phyloP scores from a whole-genome alignment of 2,888 invertebrate genomes.

The Drosophila buzzatii region DNA sequence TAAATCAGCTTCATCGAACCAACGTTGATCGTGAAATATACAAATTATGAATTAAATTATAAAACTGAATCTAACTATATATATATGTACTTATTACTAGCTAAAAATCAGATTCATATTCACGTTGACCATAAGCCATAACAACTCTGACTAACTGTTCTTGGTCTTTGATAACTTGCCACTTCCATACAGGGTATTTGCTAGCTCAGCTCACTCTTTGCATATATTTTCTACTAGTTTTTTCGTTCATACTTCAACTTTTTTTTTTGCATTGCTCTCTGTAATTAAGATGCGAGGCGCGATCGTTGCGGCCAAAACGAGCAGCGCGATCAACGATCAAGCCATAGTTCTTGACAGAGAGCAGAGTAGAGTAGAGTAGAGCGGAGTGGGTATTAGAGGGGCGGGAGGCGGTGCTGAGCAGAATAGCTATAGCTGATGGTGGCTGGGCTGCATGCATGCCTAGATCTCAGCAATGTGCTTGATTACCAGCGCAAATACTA shows the following conservation, averaged over 20 bases:
- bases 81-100: too few species aligned
- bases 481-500: constrained; percentile 78
- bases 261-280: constrained; percentile 64
- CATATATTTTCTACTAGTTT: constrained; percentile 14
- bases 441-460: constrained; percentile 68
- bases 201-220: not conserved
- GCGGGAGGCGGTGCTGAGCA: not conserved
- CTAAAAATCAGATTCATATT: not conserved
- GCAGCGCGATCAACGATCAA: constrained; percentile 59
- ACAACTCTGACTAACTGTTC: not conserved
- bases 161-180: not conserved
- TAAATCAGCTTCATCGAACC: too few species aligned
- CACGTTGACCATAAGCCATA: not conserved
- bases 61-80: too few species aligned
- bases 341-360: constrained; percentile 67
- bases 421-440: not conserved
- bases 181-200: constrained; percentile 2
- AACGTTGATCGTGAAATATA: too few species aligned
- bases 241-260: constrained; percentile 27
- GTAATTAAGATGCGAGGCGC: constrained; percentile 81
- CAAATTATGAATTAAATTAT: too few species aligned
- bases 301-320: constrained; percentile 56
- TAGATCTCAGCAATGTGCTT: constrained; percentile 76
- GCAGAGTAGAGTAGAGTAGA: too few species aligned
- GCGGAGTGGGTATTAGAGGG: not conserved